Percentiles rank a stretch among this genome's conserved stretches.
Conservation (phyloP, 2,113 vertebrate species). For the Opisthocomus hoazin region DNA sequence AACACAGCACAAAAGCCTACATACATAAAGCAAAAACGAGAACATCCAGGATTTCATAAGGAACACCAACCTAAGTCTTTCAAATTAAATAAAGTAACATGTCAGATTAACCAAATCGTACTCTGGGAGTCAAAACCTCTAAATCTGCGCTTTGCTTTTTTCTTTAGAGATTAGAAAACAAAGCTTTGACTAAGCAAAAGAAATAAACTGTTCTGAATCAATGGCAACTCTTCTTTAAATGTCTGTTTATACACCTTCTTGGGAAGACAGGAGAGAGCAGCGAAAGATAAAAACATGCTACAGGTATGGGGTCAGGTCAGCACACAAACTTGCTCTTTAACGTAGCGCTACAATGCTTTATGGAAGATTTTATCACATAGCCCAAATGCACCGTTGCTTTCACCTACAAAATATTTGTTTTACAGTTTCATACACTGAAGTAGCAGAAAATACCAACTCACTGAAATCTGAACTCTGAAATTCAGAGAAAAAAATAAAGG, state of each 20-base stretch:
- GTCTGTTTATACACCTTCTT: neutral
- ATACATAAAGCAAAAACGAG: neutral
- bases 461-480: neutral
- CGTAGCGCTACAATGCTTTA: neutral
- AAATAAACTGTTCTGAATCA: neutral
- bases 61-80: neutral
- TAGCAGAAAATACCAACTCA: slow-evolving; percentile 20
- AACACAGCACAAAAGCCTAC: neutral
- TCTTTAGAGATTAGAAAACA: neutral
- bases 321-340: neutral
- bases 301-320: slow-evolving; percentile 2
- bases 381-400: neutral
- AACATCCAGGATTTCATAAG: neutral
- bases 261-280: neutral
- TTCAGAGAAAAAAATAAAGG: neutral
- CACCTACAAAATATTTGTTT: neutral
- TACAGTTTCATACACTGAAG: neutral
- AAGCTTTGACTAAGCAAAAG: neutral
- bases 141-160: neutral
- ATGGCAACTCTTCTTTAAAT: neutral
- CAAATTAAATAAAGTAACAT: neutral
- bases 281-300: neutral
- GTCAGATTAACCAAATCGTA: neutral
- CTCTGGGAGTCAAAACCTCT: neutral
- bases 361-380: slow-evolving; percentile 3